Evolutionary conservation across 2,888 invertebrate genomes (phyloP).

Genomic region (Drepana falcataria): DNA sequence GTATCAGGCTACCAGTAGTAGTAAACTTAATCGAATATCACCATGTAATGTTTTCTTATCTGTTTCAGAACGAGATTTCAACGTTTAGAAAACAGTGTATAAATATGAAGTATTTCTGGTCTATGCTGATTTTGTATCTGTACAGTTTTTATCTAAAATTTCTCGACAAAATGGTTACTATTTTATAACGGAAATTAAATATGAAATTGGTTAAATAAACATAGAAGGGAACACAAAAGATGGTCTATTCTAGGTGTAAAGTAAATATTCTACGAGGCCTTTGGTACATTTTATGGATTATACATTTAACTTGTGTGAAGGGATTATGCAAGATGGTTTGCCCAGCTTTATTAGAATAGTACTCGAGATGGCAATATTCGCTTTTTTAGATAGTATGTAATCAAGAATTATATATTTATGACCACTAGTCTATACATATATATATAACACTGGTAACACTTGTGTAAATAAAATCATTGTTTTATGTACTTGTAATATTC

Average conservation of each 20-base stretch:
- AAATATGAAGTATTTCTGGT: conserved; percentile 53
- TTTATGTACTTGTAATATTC: neutral
- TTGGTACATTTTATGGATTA: no score
- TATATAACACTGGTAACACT: neutral
- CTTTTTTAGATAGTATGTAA: neutral
- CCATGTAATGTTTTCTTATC: conserved; percentile 13
- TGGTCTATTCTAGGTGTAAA: no score
- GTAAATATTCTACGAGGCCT: no score
- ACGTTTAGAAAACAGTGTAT: conserved; percentile 40
- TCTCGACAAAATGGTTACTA: conserved; percentile 20
- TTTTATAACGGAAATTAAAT: neutral
- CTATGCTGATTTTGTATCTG: conserved; percentile 52
- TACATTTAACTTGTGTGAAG: neutral
- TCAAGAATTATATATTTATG: neutral
- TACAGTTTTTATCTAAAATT: conserved; percentile 52
- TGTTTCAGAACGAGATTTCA: conserved; percentile 53
- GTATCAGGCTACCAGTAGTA: no score
- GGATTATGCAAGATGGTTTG: neutral
- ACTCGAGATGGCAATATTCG: neutral
- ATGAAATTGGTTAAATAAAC: no score
- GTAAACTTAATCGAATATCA: no score
- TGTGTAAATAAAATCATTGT: neutral
- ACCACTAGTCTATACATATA: neutral
- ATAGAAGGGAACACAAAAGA: no score
- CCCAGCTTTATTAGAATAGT: neutral